These are phyloP conservation scores for Laspeyria flexula DNA, from an alignment of 2,888 invertebrate species.

Conservation along the genomic window DNA sequence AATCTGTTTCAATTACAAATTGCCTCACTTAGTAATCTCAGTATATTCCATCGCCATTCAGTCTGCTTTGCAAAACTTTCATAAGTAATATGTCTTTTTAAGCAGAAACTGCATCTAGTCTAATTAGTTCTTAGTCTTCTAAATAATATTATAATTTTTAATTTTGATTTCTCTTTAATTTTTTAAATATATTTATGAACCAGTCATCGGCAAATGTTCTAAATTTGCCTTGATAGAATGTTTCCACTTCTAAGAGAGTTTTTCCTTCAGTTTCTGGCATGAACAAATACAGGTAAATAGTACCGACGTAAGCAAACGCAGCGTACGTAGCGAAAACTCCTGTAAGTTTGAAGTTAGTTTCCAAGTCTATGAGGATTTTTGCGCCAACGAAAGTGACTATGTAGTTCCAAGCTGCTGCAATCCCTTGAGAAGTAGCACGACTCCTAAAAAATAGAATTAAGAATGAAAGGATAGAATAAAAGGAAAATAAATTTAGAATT, in stretches of 20 bases:
- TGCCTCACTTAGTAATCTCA: no score
- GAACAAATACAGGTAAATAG: slow-evolving; percentile 80
- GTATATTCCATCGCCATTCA: no score
- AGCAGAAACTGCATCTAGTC: slow-evolving; percentile 9
- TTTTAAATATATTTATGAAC: slow-evolving; percentile 68
- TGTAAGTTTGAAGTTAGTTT: slow-evolving; percentile 70
- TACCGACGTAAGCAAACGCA: slow-evolving; percentile 72
- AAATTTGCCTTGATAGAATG: slow-evolving; percentile 68
- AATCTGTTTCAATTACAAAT: no score
- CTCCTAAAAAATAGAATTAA: slow-evolving; percentile 59
- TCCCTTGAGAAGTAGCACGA: slow-evolving; percentile 82
- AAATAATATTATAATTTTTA: slow-evolving; percentile 20
- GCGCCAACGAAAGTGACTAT: slow-evolving; percentile 79
- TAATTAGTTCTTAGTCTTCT: no score
- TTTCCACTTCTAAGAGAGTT: slow-evolving; percentile 81
- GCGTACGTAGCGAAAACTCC: slow-evolving; percentile 83
- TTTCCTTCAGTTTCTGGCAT: slow-evolving; percentile 86
- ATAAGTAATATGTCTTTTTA: no score
- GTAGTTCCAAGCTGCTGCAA: slow-evolving; percentile 84
- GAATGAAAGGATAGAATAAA: no score
- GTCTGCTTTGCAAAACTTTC: no score
- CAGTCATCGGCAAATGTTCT: slow-evolving; percentile 76
- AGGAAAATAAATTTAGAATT: no score
- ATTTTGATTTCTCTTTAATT: slow-evolving; percentile 52
- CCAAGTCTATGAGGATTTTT: slow-evolving; percentile 83